Conservation (phyloP, 2,888 invertebrate genomes). For the Phortica okadai region DNA sequence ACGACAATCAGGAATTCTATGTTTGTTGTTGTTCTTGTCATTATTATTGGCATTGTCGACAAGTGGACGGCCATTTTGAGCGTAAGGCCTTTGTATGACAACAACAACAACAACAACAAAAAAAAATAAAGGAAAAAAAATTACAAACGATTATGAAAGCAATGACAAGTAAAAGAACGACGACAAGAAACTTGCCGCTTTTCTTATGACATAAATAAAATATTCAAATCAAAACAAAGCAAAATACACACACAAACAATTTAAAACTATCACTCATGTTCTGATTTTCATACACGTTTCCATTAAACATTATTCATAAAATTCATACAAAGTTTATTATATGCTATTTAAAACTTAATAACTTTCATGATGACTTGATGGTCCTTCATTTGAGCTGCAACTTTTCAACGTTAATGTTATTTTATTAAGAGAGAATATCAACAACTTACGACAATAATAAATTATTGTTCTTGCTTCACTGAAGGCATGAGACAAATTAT, state of each 20-base stretch:
- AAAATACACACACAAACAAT: background rate
- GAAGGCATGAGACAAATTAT: no score
- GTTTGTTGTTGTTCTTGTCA: background rate
- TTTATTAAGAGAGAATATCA: no score
- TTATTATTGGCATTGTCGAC: background rate
- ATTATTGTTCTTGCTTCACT: no score
- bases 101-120: slow-evolving; percentile 27
- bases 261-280: background rate
- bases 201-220: slow-evolving; percentile 52
- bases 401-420: no score
- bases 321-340: no score
- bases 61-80: background rate
- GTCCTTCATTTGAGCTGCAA: no score
- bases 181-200: slow-evolving; percentile 45
- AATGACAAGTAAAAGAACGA: no score
- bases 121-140: slow-evolving; percentile 38
- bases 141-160: slow-evolving; percentile 39
- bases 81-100: background rate
- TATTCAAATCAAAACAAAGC: slow-evolving; percentile 53
- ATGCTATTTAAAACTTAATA: no score
- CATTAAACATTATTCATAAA: background rate
- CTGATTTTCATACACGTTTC: no score
- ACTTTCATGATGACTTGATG: no score
- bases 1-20: background rate
- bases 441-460: no score